Conservation (phyloP, 2,113 vertebrate genomes). For the Notechis scutatus region DNA sequence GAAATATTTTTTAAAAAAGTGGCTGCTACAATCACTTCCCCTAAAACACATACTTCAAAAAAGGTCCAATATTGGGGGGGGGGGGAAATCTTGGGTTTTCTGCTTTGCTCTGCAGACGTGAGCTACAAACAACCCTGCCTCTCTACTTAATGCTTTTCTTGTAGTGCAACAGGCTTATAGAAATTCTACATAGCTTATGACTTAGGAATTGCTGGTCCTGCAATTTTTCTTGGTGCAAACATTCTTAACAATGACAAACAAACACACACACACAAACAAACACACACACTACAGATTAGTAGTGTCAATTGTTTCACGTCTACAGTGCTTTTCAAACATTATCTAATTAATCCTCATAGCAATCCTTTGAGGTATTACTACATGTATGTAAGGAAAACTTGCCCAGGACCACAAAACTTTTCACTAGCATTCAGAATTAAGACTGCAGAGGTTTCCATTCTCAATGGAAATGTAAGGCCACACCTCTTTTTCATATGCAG, state of each 20-base stretch:
- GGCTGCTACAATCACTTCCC: background rate
- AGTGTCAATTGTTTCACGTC: background rate
- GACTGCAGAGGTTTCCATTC: background rate
- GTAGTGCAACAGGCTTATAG: background rate
- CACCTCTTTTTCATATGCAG: background rate
- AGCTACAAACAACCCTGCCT: background rate
- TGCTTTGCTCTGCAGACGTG: background rate
- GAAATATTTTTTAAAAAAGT: conserved; percentile 11
- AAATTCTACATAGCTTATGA: conserved; percentile 1
- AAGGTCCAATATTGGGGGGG: background rate
- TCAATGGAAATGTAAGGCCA: background rate
- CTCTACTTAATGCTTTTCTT: background rate
- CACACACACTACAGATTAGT: background rate
- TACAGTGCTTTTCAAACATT: conserved; percentile 7
- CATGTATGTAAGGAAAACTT: background rate
- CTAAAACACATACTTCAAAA: background rate
- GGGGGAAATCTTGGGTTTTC: background rate
- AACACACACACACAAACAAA: rapidly evolving
- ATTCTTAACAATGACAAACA: background rate
- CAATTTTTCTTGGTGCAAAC: background rate
- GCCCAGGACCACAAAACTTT: background rate
- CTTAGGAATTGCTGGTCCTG: background rate
- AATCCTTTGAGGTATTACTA: background rate
- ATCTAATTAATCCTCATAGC: background rate
- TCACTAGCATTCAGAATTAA: background rate